Evolutionary conservation across 2,797 vertebrate genomes (phyloP), one percentile per base, ranked within the genome.

Genomic region (Tragopan temminckii): DNA sequence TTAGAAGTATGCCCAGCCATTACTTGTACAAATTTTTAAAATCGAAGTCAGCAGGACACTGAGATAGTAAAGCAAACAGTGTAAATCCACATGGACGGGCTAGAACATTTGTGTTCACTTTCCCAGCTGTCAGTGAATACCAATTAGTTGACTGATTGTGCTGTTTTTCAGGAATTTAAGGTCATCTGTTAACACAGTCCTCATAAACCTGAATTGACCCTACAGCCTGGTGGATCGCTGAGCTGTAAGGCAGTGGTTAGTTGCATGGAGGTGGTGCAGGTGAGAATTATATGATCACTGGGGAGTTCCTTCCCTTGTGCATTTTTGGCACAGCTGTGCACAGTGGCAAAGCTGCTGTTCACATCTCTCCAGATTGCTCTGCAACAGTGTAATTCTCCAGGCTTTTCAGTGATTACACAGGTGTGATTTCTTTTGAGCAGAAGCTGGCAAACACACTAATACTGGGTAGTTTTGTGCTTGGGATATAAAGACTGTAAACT

Each of bases 21-120:
- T 40, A 40, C 14, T 17, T 38, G 48, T 31, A 25, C 31, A 45
- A 45, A 40, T 35, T 38, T 52, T 53, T 53, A n/a, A 33, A 45
- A 33, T 40, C 42, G 14, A 31, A 40, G 67, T 20, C 21, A 29
- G 23, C 1, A 1, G 35, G 23, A n/a, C 13, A 42, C n/a, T 50
- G 79, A 77, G 27, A 29, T 52, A 61, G 35, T 6, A 33, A 67
- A 57, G 64, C 24, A 38, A 29, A 45, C 14, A 17, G 33, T 2
- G 13, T 55, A 50, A 66, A 27, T 2, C 20, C 18, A 10, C 2
- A 2, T 2, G 2, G n/a, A 40, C 10, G 13, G 31, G 17, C 13
- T 3, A 3, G 25, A 20, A 42, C 2, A 2, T 42, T 68, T 3
- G 0, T 2, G 2, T 40, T 80, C 2, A 3, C 3, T 1, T 53